Conservation (phyloP, 2,113 vertebrate species). For the sheep (Ovis aries) region ARS-UI_Ramb_v3.0 NC_056064.1:15412501-15413000, state of each 20-base stretch:
- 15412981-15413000: not conserved
- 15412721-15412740: not conserved
- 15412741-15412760: not conserved
- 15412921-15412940: rapidly evolving
- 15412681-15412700: rapidly evolving
- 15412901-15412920: not conserved
- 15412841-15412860: not conserved
- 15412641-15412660: rapidly evolving
- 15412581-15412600: not conserved
- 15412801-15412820: not conserved
- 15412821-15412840: not conserved
- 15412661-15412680: rapidly evolving
- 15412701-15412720: rapidly evolving
- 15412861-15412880: not conserved
- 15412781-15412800: not conserved
- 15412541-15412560: not conserved
- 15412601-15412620: not conserved
- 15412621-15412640: not conserved
- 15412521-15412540: too few species aligned
- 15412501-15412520: not conserved
- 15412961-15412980: not conserved
- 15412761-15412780: not conserved
- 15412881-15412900: not conserved
- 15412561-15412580: too few species aligned
- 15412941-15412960: not conserved